A percentile compares a stretch with the other conserved stretches of the same genome.
phyloP scores from a whole-genome alignment of 1,140 invertebrate species.

The Archivesica marissinica region DNA sequence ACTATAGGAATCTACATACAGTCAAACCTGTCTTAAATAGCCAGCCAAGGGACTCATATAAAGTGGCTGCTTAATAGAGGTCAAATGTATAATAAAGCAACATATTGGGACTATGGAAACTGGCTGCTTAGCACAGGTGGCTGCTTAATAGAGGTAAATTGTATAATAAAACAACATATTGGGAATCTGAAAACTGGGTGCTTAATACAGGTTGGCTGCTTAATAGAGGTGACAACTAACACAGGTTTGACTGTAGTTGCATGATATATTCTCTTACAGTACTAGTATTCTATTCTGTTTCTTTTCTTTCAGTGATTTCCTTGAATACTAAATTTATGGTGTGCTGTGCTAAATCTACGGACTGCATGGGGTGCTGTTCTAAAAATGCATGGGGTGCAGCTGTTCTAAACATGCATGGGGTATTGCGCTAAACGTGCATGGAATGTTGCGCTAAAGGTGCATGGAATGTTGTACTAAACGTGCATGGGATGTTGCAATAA shows the following conservation, averaged over 20 bases:
- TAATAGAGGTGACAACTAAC: no score
- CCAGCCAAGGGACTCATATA: no score
- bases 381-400: background rate
- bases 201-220: no score
- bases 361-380: background rate
- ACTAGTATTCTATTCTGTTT: conserved; percentile 1
- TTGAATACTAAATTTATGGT: conserved; percentile 42
- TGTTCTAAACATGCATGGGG: background rate
- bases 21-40: no score
- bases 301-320: conserved; percentile 52
- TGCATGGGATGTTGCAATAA: background rate
- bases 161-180: no score
- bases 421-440: background rate
- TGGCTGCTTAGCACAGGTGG: no score
- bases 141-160: no score
- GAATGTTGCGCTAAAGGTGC: background rate
- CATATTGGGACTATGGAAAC: no score
- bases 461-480: background rate
- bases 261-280: background rate
- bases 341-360: background rate
- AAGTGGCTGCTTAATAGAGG: no score
- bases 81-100: no score
- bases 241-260: background rate
- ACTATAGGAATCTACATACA: no score
- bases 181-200: no score